Base-by-base conservation (phyloP, 2,888 invertebrate genomes). In the Coelopa pilipes region DNA sequence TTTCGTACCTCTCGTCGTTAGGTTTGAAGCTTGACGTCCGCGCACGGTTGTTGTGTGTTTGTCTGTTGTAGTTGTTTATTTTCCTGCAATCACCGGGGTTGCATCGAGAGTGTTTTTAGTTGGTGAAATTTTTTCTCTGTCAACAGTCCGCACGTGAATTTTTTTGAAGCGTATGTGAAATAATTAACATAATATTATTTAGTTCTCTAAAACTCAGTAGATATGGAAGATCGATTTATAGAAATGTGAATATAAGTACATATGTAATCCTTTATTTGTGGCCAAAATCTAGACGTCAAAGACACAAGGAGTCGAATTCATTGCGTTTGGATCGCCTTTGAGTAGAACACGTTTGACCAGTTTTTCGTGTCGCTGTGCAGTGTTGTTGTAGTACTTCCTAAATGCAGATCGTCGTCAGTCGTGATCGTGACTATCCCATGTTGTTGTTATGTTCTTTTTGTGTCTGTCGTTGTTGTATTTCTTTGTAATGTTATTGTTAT, bases 301-400 rank as follows among this genome's bases (percentile, higher is more conserved):
- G 13, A 66, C 13, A 45, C 50, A 66, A 47, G 17, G 17, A 46
- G 17, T 10, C 13, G 19, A 63, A 19, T 45, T 65, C 53, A 59
- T 21, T 45, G 17, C 53, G 55, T 50, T 71, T 65, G 53, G 65
- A 65, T 53, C 71, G 53, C 53, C 63, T 71, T 65, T 71, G 46
- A 55, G 46, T 72, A 66, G 72, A 83, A 85, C 84, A 80, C 81
- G 84, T 85, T 82, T 80, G 80, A 85, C 84, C 81, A 82, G 85
- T 85, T 83, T 83, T 80, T 77, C 76, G 17, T 50, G 66, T 60
- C 70, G 49, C 66, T 72, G 53, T 68, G 55, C 55, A 60, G 24
- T 60, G n/a, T 24, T 68, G 60, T 60, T 59, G n/a, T 70, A 53
- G 71, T 60, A 46, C 13, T 66, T 12, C 60, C 45, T 70, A 21